Percentiles rank a stretch among this genome's conserved stretches.
These are phyloP conservation scores for Xiphorhynchus elegans DNA, from an alignment of 2,113 vertebrate genomes.

Conservation along the genomic window DNA sequence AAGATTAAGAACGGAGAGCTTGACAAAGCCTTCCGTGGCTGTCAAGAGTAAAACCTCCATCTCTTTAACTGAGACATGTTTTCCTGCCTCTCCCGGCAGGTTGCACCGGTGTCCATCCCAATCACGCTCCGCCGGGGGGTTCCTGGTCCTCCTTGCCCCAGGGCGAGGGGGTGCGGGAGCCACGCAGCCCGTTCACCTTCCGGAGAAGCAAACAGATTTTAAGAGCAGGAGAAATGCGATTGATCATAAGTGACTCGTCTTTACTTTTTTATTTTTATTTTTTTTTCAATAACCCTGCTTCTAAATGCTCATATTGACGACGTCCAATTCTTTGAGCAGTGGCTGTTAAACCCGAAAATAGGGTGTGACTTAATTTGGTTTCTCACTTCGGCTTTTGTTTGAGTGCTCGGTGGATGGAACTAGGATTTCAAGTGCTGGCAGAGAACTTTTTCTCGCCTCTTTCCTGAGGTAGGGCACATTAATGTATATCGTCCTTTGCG, in stretches of 20 bases:
- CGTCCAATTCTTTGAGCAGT: neutral
- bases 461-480: neutral
- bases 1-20: neutral
- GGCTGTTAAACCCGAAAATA: neutral
- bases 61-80: rapidly evolving
- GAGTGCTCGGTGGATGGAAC: neutral
- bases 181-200: rapidly evolving
- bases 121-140: rapidly evolving
- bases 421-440: neutral
- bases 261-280: neutral
- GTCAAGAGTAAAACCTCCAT: neutral
- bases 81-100: neutral
- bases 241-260: neutral
- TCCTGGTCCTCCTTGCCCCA: neutral
- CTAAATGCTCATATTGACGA: neutral
- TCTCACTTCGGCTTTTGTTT: neutral
- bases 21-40: neutral
- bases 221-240: neutral
- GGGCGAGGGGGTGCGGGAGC: neutral
- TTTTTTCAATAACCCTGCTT: neutral
- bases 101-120: neutral
- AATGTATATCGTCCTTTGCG: rapidly evolving
- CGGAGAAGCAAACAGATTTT: neutral
- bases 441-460: neutral
- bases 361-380: neutral